Percentiles rank a stretch among this genome's conserved stretches.
phyloP scores from a whole-genome alignment of 2,888 invertebrate genomes.

The Margaritifera margaritifera region DNA sequence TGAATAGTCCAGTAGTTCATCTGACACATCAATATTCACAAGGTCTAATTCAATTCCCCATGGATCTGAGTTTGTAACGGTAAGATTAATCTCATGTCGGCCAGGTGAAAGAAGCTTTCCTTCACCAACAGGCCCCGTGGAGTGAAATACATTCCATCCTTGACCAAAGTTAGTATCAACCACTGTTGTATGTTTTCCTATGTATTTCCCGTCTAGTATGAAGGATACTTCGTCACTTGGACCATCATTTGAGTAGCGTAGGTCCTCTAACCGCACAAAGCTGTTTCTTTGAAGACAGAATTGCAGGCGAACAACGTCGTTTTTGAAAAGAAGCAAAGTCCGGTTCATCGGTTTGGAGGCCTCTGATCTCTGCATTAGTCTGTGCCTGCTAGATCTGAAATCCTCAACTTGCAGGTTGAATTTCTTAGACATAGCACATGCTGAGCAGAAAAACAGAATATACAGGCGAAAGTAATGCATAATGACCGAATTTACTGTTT shows the following conservation, averaged over 20 bases:
- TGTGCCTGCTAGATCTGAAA: no score
- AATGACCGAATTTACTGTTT: no score
- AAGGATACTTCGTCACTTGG: conserved; percentile 13
- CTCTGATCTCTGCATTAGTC: conserved; percentile 24
- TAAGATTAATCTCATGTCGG: conserved; percentile 26
- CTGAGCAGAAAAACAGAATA: no score
- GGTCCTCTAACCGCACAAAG: conserved; percentile 14
- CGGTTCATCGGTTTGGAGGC: conserved; percentile 25
- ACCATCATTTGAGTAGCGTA: conserved; percentile 35
- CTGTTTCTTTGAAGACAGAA: conserved; percentile 28
- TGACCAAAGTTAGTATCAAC: conserved; percentile 16
- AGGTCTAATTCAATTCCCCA: conserved; percentile 43
- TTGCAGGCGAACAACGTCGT: conserved; percentile 21
- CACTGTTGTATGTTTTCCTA: conserved; percentile 17
- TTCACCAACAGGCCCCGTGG: conserved; percentile 17
- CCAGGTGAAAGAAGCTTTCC: conserved; percentile 19
- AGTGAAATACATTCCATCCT: conserved; percentile 38
- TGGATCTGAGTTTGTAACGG: conserved; percentile 21
- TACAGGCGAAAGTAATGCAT: no score
- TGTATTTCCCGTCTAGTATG: conserved; percentile 15
- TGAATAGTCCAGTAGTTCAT: conserved; percentile 20
- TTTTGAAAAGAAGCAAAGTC: conserved; percentile 19
- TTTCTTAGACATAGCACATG: no score
- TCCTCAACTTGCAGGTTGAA: no score
- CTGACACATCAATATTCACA: conserved; percentile 26